These are phyloP conservation scores for Lates calcarifer DNA, from an alignment of 2,113 vertebrate species.

Conservation along the genomic window DNA sequence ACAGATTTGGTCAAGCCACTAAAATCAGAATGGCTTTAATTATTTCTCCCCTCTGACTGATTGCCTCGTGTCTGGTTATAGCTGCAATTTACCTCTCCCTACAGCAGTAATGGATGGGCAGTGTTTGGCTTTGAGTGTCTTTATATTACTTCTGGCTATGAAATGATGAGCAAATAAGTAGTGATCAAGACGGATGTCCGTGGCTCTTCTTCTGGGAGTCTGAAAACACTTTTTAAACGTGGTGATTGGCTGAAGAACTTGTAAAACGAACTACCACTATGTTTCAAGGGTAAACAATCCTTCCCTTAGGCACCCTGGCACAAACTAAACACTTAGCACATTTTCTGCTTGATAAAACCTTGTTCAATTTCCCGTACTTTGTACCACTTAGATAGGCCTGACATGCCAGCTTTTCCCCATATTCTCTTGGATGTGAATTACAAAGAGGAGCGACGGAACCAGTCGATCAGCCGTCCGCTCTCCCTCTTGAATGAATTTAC, in stretches of 20 bases:
- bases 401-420: constrained; percentile 27
- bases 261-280: constrained; percentile 18
- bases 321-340: constrained; percentile 65
- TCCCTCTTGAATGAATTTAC: constrained; percentile 68
- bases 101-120: constrained; percentile 34
- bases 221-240: constrained; percentile 15
- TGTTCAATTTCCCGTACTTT: constrained; percentile 70
- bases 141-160: background rate
- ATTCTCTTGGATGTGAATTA: constrained; percentile 51
- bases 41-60: constrained; percentile 43
- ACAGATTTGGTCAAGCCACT: constrained; percentile 54
- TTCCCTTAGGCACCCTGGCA: constrained; percentile 35
- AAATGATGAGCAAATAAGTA: constrained; percentile 33
- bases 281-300: constrained; percentile 72
- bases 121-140: constrained; percentile 28
- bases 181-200: constrained; percentile 13
- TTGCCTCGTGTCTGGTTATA: background rate
- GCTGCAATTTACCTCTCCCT: constrained; percentile 17
- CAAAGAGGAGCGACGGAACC: constrained; percentile 40
- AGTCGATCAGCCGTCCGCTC: constrained; percentile 55
- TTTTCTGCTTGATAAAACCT: constrained; percentile 76
- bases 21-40: constrained; percentile 54
- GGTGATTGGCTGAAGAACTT: constrained; percentile 30
- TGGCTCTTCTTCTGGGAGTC: background rate
- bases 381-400: constrained; percentile 45